phyloP scores from a whole-genome alignment of 2,888 invertebrate species.

The Clivina fossor region DNA sequence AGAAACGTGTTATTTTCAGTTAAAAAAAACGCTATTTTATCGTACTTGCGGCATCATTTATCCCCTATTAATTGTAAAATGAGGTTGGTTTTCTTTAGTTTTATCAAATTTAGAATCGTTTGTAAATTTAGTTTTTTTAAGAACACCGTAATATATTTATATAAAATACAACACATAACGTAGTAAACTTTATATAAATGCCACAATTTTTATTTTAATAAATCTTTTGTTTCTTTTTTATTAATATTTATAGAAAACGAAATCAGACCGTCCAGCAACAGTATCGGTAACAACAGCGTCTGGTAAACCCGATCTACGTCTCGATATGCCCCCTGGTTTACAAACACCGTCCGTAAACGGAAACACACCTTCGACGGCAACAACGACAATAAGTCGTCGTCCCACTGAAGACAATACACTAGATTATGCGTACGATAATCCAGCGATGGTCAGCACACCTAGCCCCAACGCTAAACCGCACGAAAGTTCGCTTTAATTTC shows the following conservation, averaged over 20 bases:
- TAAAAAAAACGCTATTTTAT: too few species aligned
- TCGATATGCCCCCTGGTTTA: constrained; percentile 40
- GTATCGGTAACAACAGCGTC: constrained; percentile 26
- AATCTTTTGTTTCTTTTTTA: not conserved
- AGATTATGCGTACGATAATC: constrained; percentile 79
- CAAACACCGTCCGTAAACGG: constrained; percentile 38
- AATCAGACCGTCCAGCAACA: constrained; percentile 35
- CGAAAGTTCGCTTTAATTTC: constrained; percentile 37
- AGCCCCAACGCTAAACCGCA: constrained; percentile 52
- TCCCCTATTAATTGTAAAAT: too few species aligned
- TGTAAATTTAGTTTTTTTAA: too few species aligned
- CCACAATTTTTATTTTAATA: not conserved
- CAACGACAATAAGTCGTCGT: constrained; percentile 69
- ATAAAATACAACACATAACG: too few species aligned
- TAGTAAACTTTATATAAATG: too few species aligned
- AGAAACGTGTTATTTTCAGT: too few species aligned
- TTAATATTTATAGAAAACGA: constrained; percentile 20
- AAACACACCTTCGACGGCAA: constrained; percentile 59
- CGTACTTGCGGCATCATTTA: too few species aligned
- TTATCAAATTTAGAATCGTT: too few species aligned
- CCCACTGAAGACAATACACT: constrained; percentile 77
- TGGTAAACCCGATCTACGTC: constrained; percentile 35
- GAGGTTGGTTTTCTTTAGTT: too few species aligned
- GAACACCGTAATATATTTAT: too few species aligned
- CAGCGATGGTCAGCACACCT: constrained; percentile 70